Conservation (phyloP, 2,888 invertebrate species). For the Anthophora plumipes region DNA sequence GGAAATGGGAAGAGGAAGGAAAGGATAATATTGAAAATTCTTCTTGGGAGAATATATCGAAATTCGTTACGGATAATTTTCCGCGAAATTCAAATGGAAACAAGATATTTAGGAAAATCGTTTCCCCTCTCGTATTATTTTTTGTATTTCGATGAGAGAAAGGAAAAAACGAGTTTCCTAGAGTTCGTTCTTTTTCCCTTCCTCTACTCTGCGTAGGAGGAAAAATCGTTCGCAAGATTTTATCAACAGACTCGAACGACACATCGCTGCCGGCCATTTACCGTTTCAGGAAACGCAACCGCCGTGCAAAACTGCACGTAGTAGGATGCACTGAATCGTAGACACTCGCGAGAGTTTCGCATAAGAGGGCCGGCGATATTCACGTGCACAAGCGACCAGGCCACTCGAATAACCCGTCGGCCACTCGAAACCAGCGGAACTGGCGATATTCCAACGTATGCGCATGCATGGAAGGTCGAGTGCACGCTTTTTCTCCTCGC, state of each 20-base stretch:
- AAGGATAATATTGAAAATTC: no score
- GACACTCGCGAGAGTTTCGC: constrained; percentile 62
- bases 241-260: constrained; percentile 33
- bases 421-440: constrained; percentile 75
- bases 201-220: not conserved
- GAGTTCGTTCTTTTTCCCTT: not conserved
- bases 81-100: no score
- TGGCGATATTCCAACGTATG: constrained; percentile 76
- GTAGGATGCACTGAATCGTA: constrained; percentile 63
- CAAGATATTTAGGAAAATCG: no score
- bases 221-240: constrained; percentile 29
- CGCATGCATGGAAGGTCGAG: constrained; percentile 67
- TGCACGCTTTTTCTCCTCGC: constrained; percentile 51
- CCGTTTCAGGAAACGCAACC: constrained; percentile 38
- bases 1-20: no score
- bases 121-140: no score
- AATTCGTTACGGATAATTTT: no score
- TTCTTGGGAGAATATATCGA: no score
- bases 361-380: constrained; percentile 66
- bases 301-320: constrained; percentile 47
- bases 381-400: constrained; percentile 59
- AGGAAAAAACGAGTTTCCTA: not conserved
- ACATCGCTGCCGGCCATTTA: constrained; percentile 54
- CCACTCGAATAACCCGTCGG: constrained; percentile 70
- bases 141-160: no score